These are phyloP conservation scores for Drosophila mettleri DNA, from an alignment of 2,888 invertebrate species.

Conservation along the genomic window DNA sequence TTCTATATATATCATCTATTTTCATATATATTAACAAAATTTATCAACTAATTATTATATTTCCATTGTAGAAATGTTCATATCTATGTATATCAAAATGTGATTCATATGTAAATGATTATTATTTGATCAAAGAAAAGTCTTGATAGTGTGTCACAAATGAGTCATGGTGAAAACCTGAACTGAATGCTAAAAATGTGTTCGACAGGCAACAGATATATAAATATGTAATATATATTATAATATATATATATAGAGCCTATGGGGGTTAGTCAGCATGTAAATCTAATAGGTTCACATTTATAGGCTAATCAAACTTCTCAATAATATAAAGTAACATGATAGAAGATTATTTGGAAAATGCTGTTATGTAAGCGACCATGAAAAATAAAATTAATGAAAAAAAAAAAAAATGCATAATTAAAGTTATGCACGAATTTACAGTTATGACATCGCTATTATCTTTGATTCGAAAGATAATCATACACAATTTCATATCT, in stretches of 20 bases:
- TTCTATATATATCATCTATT: not conserved
- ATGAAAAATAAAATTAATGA: too few relatives aligned
- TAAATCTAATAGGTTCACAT: slow-evolving; percentile 12
- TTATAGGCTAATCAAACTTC: slow-evolving; percentile 4
- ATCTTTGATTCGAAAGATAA: too few relatives aligned
- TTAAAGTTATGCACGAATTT: too few relatives aligned
- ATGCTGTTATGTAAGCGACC: too few relatives aligned
- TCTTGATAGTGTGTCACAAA: slow-evolving; percentile 41
- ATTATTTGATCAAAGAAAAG: slow-evolving; percentile 21
- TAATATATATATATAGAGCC: too few relatives aligned
- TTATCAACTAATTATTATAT: slow-evolving; percentile 4
- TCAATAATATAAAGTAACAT: slow-evolving; percentile 1
- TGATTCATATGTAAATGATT: slow-evolving; percentile 40
- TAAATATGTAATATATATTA: not conserved
- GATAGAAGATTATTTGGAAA: too few relatives aligned
- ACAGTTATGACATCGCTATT: too few relatives aligned
- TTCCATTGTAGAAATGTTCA: slow-evolving; percentile 4
- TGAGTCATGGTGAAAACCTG: slow-evolving; percentile 53
- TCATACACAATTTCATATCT: too few relatives aligned
- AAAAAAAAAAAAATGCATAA: too few relatives aligned
- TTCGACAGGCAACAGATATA: slow-evolving; percentile 6
- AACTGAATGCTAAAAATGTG: slow-evolving; percentile 36
- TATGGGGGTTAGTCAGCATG: slow-evolving; percentile 35
- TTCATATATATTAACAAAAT: not conserved
- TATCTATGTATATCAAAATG: slow-evolving; percentile 18